These are phyloP conservation scores for Drosophila nasuta DNA, from an alignment of 1,140 invertebrate species.

Conservation along the genomic window DNA sequence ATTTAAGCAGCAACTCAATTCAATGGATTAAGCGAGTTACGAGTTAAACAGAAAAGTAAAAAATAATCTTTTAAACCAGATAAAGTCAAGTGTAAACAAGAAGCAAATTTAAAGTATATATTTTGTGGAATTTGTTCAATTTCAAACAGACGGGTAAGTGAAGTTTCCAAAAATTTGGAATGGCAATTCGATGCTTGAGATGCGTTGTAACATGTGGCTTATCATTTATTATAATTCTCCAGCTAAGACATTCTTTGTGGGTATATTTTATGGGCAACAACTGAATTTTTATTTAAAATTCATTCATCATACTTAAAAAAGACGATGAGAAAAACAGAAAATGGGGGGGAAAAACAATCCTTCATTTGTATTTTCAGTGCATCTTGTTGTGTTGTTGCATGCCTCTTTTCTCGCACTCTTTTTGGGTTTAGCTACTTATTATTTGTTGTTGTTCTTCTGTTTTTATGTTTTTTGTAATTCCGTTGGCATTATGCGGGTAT, in stretches of 20 bases:
- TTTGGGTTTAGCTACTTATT: slow-evolving; percentile 42
- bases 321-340: slow-evolving; percentile 8
- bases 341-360: slow-evolving; percentile 52
- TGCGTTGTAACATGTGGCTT: slow-evolving; percentile 35
- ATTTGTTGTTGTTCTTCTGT: slow-evolving; percentile 25
- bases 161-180: background rate
- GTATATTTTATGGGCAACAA: slow-evolving; percentile 34
- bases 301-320: slow-evolving; percentile 77
- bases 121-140: no score
- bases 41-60: background rate
- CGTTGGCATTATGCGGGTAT: slow-evolving; percentile 51
- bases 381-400: slow-evolving; percentile 39
- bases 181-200: background rate
- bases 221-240: slow-evolving; percentile 49
- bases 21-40: background rate
- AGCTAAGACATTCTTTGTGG: slow-evolving; percentile 27
- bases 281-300: slow-evolving; percentile 77
- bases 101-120: no score
- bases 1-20: background rate
- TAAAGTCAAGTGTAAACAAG: no score
- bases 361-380: slow-evolving; percentile 72
- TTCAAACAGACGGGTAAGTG: background rate
- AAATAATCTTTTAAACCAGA: no score
- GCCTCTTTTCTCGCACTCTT: slow-evolving; percentile 13
- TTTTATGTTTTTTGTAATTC: slow-evolving; percentile 43